Base-by-base conservation (phyloP, 2,113 vertebrate genomes). In the Corythoichthys intestinalis region DNA sequence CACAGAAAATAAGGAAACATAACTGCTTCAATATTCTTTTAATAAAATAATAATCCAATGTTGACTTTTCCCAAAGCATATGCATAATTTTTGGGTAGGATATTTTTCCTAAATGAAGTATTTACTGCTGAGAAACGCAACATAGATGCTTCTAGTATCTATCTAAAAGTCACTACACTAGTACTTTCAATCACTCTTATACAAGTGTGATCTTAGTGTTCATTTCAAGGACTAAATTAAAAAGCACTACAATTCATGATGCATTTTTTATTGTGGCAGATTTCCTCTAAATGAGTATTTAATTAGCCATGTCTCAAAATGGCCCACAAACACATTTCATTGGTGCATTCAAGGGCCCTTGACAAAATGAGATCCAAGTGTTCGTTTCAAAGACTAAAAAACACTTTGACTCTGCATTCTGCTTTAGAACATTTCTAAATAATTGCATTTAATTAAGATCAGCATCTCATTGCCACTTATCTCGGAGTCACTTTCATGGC, bases 1-100 rank as follows among this genome's bases (percentile, higher is more conserved):
- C 9, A 44, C 41, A 7, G 41, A 44, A 44, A 44, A 7, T 44
- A 44, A 44, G 41, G 41, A 8, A 44, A 44, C 41, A 44, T 44
- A 1, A 44, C 9, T 44, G 41, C 20, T 28, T 28, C 20, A 28
- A 28, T 28, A 28, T 28, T 28, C 20, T 28, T 28, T 28, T 28
- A 28, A 28, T 28, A 28, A 28, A 28, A 28, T 78, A 54, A 64
- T 65, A 79, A 71, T 63, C 67, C 11, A 63, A 75, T 34, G 20
- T 2, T 4, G 53, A 34, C 7, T 52, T 17, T n/a, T 7, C 4
- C 15, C 14, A 17, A 52, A 52, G 15, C 15, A n/a, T 52, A 28
- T 20, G n/a, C n/a, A 4, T 20, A 56, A 35, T 37, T 58, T 3
- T 13, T 4, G 13, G 48, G 13, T 44, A 7, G 6, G 9, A 17